Evolutionary conservation across 2,797 vertebrate genomes (phyloP).

Genomic region (Martes flavigula): DNA sequence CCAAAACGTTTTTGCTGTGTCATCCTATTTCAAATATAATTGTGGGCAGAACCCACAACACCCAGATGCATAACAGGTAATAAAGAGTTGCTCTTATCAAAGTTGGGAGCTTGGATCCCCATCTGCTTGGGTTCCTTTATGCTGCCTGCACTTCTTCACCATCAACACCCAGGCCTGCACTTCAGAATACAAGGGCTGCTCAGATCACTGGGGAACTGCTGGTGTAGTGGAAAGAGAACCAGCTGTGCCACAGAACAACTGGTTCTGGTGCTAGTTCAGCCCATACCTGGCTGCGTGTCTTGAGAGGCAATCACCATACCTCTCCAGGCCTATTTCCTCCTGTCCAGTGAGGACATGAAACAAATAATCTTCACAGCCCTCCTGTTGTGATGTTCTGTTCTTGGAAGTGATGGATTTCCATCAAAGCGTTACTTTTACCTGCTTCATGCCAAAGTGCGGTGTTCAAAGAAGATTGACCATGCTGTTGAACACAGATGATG

Average conservation of each 20-base stretch:
- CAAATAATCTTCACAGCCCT: neutral
- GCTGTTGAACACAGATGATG: neutral
- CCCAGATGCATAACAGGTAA: neutral
- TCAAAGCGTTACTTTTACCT: neutral
- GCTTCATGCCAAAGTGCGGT: neutral
- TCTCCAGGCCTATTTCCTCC: neutral
- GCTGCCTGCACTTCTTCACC: rapidly evolving
- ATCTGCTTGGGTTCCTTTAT: neutral
- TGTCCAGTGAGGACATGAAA: neutral
- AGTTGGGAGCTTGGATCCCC: neutral
- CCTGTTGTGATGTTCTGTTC: neutral
- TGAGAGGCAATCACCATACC: neutral
- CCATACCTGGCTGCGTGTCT: neutral
- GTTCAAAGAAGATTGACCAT: neutral
- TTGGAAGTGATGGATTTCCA: neutral
- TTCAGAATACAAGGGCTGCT: neutral
- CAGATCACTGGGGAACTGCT: neutral
- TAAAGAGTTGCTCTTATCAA: neutral
- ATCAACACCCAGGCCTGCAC: neutral
- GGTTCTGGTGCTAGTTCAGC: neutral
- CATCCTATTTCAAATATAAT: neutral
- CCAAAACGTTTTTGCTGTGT: neutral
- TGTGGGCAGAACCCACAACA: neutral
- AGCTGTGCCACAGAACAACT: neutral
- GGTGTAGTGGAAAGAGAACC: neutral